Conservation (phyloP, 2,888 invertebrate genomes). For the Sylvicola fuscatus region DNA sequence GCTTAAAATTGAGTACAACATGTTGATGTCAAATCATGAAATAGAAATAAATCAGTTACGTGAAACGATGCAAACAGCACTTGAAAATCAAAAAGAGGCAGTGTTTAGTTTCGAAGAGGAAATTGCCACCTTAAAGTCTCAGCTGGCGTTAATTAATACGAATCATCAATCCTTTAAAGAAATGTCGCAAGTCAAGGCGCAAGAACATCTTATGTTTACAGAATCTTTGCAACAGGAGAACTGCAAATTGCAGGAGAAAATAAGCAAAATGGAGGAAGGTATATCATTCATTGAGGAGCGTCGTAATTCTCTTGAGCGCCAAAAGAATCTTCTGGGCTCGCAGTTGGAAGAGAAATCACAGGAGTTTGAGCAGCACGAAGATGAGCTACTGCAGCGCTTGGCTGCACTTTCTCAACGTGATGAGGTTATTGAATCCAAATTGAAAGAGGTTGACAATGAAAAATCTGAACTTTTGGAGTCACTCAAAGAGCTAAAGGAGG, state of each 20-base stretch:
- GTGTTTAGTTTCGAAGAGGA: constrained; percentile 7
- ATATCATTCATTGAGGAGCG: constrained; percentile 37
- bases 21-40: no score
- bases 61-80: constrained; percentile 27
- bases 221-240: constrained; percentile 50
- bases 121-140: constrained; percentile 14
- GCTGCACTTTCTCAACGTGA: constrained; percentile 39
- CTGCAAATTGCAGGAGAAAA: constrained; percentile 37
- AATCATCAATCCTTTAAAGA: constrained; percentile 8
- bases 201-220: constrained; percentile 51
- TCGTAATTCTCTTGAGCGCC: constrained; percentile 35
- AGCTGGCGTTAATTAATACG: constrained; percentile 1
- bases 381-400: constrained; percentile 38
- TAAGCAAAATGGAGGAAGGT: constrained; percentile 43
- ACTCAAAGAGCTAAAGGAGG: constrained; percentile 29
- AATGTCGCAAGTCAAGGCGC: constrained; percentile 39
- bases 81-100: constrained; percentile 35
- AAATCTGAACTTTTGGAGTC: constrained; percentile 30
- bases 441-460: constrained; percentile 33
- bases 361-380: constrained; percentile 39
- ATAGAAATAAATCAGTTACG: background rate
- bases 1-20: no score
- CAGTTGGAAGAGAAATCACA: constrained; percentile 36
- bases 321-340: constrained; percentile 36
- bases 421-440: constrained; percentile 34